Evolutionary conservation across 2,797 vertebrate species (phyloP).

Genomic region (Triplophysa yarkandensis): DNA sequence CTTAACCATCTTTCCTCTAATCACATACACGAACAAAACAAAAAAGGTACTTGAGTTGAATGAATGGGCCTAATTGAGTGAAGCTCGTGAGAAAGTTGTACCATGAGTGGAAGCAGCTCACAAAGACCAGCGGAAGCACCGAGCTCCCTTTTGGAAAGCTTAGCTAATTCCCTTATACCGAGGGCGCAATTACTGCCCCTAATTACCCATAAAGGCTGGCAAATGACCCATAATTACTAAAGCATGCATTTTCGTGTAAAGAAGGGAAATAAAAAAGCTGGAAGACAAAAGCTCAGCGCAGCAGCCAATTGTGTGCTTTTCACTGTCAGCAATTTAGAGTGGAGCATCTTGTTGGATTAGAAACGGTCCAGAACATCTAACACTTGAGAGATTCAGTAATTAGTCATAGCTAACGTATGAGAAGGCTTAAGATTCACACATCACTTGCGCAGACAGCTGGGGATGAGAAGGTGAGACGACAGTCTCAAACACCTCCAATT

Average conservation of each 20-base stretch:
- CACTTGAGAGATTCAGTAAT: constrained; percentile 59
- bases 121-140: constrained; percentile 63
- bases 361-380: constrained; percentile 51
- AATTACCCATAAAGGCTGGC: constrained; percentile 72
- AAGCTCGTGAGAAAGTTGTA: constrained; percentile 69
- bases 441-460: constrained; percentile 50
- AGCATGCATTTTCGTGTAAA: constrained; percentile 63
- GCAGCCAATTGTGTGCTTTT: constrained; percentile 53
- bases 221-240: constrained; percentile 77
- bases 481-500: constrained; percentile 52
- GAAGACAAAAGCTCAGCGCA: constrained; percentile 53
- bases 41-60: constrained; percentile 57
- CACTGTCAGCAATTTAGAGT: constrained; percentile 55
- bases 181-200: constrained; percentile 76
- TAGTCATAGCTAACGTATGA: constrained; percentile 54
- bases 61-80: constrained; percentile 73
- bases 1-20: constrained; percentile 4
- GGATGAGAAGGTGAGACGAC: constrained; percentile 39
- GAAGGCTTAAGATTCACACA: constrained; percentile 44
- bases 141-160: constrained; percentile 61
- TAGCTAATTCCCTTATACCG: constrained; percentile 74
- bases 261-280: constrained; percentile 13
- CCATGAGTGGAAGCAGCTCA: constrained; percentile 53
- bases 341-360: constrained; percentile 58
- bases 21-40: constrained; percentile 63